phyloP scores from a whole-genome alignment of 2,888 invertebrate genomes.

The Phyllotreta striolata region DNA sequence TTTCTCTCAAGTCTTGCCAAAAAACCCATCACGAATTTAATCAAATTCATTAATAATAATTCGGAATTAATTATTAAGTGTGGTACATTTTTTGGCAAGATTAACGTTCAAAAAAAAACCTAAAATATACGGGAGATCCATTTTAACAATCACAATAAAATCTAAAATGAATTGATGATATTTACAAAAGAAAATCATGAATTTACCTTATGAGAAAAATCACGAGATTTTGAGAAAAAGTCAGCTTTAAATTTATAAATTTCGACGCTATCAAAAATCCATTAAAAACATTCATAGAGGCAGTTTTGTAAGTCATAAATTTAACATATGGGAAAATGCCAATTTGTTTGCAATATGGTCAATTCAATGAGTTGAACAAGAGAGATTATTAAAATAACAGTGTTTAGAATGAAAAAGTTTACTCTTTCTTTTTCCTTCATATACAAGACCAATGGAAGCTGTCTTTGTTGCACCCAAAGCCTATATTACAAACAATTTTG shows the following conservation, averaged over 20 bases:
- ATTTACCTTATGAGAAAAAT: conserved; percentile 25
- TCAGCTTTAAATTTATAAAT: conserved; percentile 8
- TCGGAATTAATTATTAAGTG: conserved; percentile 3
- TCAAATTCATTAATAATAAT: background rate
- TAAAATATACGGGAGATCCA: conserved; percentile 39
- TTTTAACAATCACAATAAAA: conserved; percentile 40
- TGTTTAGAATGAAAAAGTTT: no score
- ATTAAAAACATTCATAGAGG: no score
- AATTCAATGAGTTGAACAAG: no score
- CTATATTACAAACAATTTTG: no score
- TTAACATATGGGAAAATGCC: no score
- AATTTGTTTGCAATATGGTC: no score
- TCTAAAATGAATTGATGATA: conserved; percentile 23
- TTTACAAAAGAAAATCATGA: conserved; percentile 26
- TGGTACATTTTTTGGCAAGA: conserved; percentile 37
- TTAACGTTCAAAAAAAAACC: conserved; percentile 23
- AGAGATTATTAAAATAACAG: no score
- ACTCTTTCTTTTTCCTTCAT: no score
- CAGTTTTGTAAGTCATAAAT: no score
- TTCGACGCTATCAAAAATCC: background rate
- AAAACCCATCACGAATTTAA: conserved; percentile 30
- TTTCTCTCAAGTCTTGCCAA: conserved; percentile 38
- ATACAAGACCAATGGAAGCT: no score
- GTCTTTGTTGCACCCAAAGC: no score
- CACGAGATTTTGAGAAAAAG: conserved; percentile 15